phyloP scores from a whole-genome alignment of 2,888 invertebrate genomes.

The Pterobdella sp. region DNA sequence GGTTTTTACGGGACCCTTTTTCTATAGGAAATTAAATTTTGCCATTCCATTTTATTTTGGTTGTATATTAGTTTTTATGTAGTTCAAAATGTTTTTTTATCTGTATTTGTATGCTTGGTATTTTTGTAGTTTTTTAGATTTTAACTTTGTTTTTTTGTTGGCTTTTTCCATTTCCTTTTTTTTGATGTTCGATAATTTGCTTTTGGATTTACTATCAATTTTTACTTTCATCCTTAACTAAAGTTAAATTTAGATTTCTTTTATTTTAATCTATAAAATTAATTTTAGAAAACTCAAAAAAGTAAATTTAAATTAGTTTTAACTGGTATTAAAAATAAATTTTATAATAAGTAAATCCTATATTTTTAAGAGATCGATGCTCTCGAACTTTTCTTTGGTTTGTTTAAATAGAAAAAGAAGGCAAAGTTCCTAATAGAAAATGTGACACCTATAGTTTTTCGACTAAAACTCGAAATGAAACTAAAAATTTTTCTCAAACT shows the following conservation, averaged over 20 bases:
- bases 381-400: no score
- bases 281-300: background rate
- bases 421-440: no score
- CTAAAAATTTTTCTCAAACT: no score
- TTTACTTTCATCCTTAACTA: background rate
- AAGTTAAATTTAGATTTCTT: background rate
- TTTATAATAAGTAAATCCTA: no score
- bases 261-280: background rate
- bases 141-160: background rate
- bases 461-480: no score
- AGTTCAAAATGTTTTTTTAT: background rate
- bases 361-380: no score
- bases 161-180: background rate
- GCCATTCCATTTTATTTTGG: background rate
- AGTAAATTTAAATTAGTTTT: background rate
- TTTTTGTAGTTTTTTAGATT: background rate
- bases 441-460: no score
- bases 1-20: no score
- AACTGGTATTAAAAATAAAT: background rate
- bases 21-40: no score
- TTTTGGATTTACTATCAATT: background rate
- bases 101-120: background rate
- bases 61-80: background rate
- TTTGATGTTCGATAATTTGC: constrained; percentile 3
- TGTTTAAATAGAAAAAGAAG: no score